Evolutionary conservation across 2,888 invertebrate genomes (phyloP).

Genomic region (Osmoderma eremita): DNA sequence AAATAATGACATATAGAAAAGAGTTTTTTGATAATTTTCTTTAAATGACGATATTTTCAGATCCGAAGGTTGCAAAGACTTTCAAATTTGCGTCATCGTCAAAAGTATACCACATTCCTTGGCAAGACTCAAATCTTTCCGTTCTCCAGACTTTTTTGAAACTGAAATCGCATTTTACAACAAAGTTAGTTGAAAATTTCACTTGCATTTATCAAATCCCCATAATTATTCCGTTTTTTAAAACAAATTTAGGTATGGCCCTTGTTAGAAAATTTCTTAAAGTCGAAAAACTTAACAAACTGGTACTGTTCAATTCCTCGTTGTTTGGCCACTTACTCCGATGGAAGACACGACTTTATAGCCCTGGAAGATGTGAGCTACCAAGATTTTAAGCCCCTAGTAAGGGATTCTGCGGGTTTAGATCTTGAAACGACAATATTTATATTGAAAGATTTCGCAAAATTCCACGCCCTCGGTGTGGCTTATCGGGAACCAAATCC

Average conservation of each 20-base stretch:
- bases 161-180: slow-evolving; percentile 78
- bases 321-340: slow-evolving; percentile 57
- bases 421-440: slow-evolving; percentile 55
- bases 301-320: slow-evolving; percentile 54
- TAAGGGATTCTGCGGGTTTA: slow-evolving; percentile 55
- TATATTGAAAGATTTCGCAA: slow-evolving; percentile 61
- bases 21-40: background rate
- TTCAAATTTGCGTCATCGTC: slow-evolving; percentile 67
- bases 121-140: slow-evolving; percentile 72
- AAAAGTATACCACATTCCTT: slow-evolving; percentile 75
- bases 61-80: slow-evolving; percentile 28
- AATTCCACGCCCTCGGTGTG: slow-evolving; percentile 64
- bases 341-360: slow-evolving; percentile 63
- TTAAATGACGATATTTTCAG: slow-evolving; percentile 18
- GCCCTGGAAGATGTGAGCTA: slow-evolving; percentile 61
- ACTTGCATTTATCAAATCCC: background rate
- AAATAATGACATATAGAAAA: too few relatives aligned
- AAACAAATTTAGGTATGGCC: slow-evolving; percentile 61
- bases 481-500: slow-evolving; percentile 62
- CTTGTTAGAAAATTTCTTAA: slow-evolving; percentile 61
- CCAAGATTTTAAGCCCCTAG: slow-evolving; percentile 57
- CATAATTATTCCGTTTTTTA: slow-evolving; percentile 7
- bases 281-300: slow-evolving; percentile 51
- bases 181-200: slow-evolving; percentile 54
- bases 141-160: slow-evolving; percentile 73